Evolutionary conservation across 2,888 invertebrate species (phyloP), one percentile per base, ranked within the genome.

Genomic region (Chalcis sispes): DNA sequence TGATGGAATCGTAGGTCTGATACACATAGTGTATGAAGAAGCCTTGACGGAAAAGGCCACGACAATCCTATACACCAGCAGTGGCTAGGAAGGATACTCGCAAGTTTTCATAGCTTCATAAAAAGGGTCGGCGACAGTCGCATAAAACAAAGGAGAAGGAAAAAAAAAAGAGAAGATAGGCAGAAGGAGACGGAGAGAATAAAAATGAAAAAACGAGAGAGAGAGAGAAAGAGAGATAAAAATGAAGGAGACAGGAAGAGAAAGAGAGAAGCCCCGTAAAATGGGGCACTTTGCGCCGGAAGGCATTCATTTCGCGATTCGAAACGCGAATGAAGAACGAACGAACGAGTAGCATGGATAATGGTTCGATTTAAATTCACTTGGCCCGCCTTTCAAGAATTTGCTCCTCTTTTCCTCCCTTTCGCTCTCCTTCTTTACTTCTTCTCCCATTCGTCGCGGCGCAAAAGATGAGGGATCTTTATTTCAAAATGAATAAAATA

Each of bases 361-460:
- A 77, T 77, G 67, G 72, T 72, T 77, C 72, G 77, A 77, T 77
- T 77, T 77, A 77, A 76, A 77, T 77, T 77, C 77, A 73, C 77
- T 77, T 77, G 72, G 72, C 64, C 72, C 69, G 64, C 23, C 64
- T 69, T 67, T 76, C 66, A 29, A 71, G 76, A 76, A 66, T 64
- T 71, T 71, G 56, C 61, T 72, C 65, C 50, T 52, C 61, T 66
- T 42, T 5, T 8, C 8, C n/a, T n/a, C 20, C 25, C 5, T 40
- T 1, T 59, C 42, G 40, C 13, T 18, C 74, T 56, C 18, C 18
- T 5, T 27, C 18, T 36, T 13, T 66, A n/a, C 42, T 23, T 58
- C 27, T 73, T 18, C 8, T 27, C 59, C 27, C 64, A 58, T 61
- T 61, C 67, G 67, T 59, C 56, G 48, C 15, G 15, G 5, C 46